Base-by-base conservation (phyloP, 2,888 invertebrate species). In the Gortyna flavago region DNA sequence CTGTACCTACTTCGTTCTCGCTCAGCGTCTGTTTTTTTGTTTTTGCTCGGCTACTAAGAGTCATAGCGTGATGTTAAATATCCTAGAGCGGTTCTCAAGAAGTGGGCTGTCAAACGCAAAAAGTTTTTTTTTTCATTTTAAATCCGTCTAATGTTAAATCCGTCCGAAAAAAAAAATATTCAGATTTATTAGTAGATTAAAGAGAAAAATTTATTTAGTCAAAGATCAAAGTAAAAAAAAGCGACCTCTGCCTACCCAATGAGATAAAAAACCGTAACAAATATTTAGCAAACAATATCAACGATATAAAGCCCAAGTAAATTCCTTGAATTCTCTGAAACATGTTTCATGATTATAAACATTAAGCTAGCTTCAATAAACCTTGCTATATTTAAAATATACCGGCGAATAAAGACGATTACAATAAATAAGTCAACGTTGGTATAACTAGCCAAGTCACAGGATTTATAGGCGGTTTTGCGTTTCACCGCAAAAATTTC, bases 341-440 rank as follows among this genome's bases (percentile, higher is more conserved):
- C 76, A 84, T 85, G 72, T 86, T 83, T 85, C 80, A 83, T 80
- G 70, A 80, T 80, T 86, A 83, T 64, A 68, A 84, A 64, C 62
- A 84, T 85, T 83, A 84, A 79, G 83, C 44, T 73, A 35, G 75
- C 73, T 72, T 88, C 72, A 73, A 82, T 82, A 82, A 82, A 72
- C 70, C 65, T 38, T 44, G 71, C 35, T 86, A 66, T 79, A 77
- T 85, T 85, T 87, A 72, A 80, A 84, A 80, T 86, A 79, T 75
- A 57, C 69, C 75, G 32, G 72, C 80, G 81, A 86, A 87, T 87
- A 79, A 84, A 84, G 73, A 85, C 85, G 87, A 85, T 87, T 88
- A 82, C 59, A 87, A 88, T 90, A 89, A 87, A 90, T 89, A 89
- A 89, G 88, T 88, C 87, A 84, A 81, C 83, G 82, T 81, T 89